Evolutionary conservation across 2,888 invertebrate species (phyloP).

Genomic region (Dorcus hopei): DNA sequence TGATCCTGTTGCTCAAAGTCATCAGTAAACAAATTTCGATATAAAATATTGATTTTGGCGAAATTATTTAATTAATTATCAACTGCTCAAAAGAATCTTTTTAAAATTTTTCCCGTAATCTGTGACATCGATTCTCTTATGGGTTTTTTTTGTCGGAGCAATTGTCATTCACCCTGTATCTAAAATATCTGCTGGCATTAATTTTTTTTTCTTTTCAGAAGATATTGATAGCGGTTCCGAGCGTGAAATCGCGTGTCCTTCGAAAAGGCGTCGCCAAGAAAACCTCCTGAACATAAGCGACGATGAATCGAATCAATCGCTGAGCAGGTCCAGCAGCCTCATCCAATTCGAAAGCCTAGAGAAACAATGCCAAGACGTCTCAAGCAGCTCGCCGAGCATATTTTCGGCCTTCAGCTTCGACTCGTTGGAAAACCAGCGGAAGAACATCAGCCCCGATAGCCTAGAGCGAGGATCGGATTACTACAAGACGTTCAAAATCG

Average conservation of each 20-base stretch:
- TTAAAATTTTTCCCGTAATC: no score
- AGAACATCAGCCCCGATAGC: conserved; percentile 53
- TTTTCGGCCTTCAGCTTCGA: conserved; percentile 55
- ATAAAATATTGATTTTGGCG: no score
- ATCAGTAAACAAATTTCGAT: no score
- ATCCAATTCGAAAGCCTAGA: conserved; percentile 84
- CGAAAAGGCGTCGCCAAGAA: conserved; percentile 68
- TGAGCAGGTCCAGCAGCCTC: conserved; percentile 76
- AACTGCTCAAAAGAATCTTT: no score
- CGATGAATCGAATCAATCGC: conserved; percentile 55
- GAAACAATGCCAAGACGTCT: conserved; percentile 59
- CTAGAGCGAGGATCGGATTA: conserved; percentile 44
- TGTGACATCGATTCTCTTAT: no score
- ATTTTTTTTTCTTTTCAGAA: conserved; percentile 40
- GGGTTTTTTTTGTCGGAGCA: no score
- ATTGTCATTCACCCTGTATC: no score
- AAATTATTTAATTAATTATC: no score
- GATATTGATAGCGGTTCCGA: conserved; percentile 64
- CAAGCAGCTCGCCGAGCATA: conserved; percentile 50
- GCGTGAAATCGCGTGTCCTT: conserved; percentile 71
- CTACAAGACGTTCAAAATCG: conserved; percentile 41
- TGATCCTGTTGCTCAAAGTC: no score
- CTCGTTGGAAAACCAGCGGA: conserved; percentile 51
- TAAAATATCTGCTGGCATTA: no score
- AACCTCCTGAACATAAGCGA: conserved; percentile 38